Evolutionary conservation across 1,140 invertebrate species (phyloP).

Genomic region (Atta texana): DNA sequence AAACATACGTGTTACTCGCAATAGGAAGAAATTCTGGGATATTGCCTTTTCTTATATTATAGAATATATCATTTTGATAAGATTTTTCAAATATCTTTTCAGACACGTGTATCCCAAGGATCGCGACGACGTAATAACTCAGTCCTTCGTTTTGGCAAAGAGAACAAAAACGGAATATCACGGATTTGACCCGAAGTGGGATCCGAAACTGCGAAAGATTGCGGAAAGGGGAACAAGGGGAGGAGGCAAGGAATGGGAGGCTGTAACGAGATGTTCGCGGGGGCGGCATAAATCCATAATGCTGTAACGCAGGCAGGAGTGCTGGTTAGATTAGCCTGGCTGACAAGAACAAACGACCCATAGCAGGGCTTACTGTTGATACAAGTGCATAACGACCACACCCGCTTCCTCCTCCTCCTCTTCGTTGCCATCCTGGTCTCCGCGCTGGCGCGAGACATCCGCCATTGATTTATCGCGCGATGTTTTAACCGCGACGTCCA

Average conservation of each 20-base stretch:
- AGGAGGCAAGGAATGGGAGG: not conserved
- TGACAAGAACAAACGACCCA: conserved; percentile 79
- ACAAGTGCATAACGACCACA: conserved; percentile 73
- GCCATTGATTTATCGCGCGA: conserved; percentile 78
- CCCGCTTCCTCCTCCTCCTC: conserved; percentile 29
- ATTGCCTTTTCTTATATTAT: not conserved
- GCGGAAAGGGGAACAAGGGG: not conserved
- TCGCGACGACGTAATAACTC: not conserved
- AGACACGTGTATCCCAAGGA: not conserved
- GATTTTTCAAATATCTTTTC: not conserved
- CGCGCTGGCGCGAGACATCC: conserved; percentile 56
- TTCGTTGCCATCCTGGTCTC: conserved; percentile 38
- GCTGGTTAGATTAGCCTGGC: conserved; percentile 74
- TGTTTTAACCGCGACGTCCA: conserved; percentile 65
- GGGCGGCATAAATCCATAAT: conserved; percentile 72
- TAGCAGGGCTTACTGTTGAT: conserved; percentile 65
- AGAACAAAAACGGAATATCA: conserved; percentile 1
- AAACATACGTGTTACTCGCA: not conserved
- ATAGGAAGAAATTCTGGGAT: not conserved
- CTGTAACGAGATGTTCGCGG: conserved; percentile 65
- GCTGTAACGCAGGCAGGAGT: conserved; percentile 57
- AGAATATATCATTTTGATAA: not conserved
- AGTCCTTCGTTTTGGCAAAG: not conserved
- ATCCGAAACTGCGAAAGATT: not conserved
- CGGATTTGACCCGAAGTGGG: not conserved